A percentile compares a stretch with the other conserved stretches of the same genome.
phyloP scores from a whole-genome alignment of 2,888 invertebrate genomes.

The Lottia gigantea region DNA sequence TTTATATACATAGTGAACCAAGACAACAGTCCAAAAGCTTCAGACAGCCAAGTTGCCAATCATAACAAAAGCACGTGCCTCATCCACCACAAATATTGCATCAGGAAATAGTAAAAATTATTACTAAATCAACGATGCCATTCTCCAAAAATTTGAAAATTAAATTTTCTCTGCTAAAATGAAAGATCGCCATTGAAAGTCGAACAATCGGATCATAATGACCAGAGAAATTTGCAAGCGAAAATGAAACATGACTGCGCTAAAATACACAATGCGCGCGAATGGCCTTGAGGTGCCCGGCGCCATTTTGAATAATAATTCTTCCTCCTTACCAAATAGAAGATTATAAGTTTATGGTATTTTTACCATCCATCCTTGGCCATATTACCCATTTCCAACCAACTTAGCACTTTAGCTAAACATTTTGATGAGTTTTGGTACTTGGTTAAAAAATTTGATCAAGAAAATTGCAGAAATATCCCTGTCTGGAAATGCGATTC shows the following conservation, averaged over 20 bases:
- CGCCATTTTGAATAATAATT: slow-evolving; percentile 38
- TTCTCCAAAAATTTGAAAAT: too few species aligned
- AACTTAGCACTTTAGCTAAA: slow-evolving; percentile 43
- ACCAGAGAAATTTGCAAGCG: too few species aligned
- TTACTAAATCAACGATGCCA: too few species aligned
- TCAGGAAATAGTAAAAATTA: too few species aligned
- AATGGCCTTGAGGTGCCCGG: slow-evolving; percentile 7
- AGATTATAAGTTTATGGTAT: slow-evolving; percentile 37
- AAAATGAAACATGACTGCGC: too few species aligned
- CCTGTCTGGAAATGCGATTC: slow-evolving; percentile 18
- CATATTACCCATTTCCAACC: slow-evolving; percentile 51
- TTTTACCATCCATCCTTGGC: slow-evolving; percentile 49
- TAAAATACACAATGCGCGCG: not conserved
- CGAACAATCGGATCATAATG: too few species aligned
- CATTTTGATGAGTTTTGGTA: slow-evolving; percentile 43
- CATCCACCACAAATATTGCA: too few species aligned
- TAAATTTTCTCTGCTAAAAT: too few species aligned
- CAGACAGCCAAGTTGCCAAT: not conserved
- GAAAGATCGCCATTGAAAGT: too few species aligned
- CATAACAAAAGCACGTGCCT: slow-evolving; percentile 6
- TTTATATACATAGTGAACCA: too few species aligned
- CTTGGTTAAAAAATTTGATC: slow-evolving; percentile 17
- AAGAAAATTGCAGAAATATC: slow-evolving; percentile 20
- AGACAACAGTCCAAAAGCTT: too few species aligned
- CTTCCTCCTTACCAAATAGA: slow-evolving; percentile 32